Conservation (phyloP, 1,140 invertebrate species). For the Sitophilus oryzae region DNA sequence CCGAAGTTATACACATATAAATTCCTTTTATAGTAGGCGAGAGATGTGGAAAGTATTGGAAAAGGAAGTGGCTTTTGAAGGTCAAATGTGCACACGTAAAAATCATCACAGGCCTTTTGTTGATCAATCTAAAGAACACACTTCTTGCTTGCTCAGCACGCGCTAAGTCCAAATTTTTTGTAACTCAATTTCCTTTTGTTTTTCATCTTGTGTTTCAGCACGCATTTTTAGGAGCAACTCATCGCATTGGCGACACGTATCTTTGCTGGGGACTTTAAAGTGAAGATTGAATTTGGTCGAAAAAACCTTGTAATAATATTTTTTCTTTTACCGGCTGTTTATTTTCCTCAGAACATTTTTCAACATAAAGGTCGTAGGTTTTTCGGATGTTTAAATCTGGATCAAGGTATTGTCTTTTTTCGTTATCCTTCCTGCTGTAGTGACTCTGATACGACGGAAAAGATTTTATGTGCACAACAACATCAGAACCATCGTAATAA, state of each 20-base stretch:
- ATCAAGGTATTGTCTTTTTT: slow-evolving; percentile 4
- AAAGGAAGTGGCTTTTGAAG: slow-evolving; percentile 1
- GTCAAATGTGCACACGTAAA: slow-evolving; percentile 5
- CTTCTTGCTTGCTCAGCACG: slow-evolving; percentile 6
- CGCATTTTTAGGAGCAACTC: no score
- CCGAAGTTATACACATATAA: slow-evolving; percentile 16
- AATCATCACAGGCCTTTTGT: not conserved
- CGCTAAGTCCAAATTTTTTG: slow-evolving; percentile 3
- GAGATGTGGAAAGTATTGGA: slow-evolving; percentile 12
- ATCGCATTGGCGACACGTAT: slow-evolving; percentile 14
- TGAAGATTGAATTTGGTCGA: slow-evolving; percentile 21
- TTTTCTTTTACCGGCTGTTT: slow-evolving; percentile 9
- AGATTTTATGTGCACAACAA: slow-evolving; percentile 4
- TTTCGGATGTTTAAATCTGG: slow-evolving; percentile 1
- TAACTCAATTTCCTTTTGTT: not conserved
- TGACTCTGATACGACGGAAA: slow-evolving; percentile 3
- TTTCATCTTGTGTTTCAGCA: slow-evolving; percentile 4
- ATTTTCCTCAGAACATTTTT: slow-evolving; percentile 9
- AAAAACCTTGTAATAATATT: slow-evolving; percentile 15
- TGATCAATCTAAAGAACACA: not conserved
- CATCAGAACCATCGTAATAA: slow-evolving; percentile 19
- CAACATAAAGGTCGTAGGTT: slow-evolving; percentile 16
- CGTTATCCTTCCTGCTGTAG: slow-evolving; percentile 5
- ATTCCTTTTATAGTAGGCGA: no score
- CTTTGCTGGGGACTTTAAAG: slow-evolving; percentile 16